phyloP scores from a whole-genome alignment of 2,113 vertebrate species.

The Hippocampus comes region DNA sequence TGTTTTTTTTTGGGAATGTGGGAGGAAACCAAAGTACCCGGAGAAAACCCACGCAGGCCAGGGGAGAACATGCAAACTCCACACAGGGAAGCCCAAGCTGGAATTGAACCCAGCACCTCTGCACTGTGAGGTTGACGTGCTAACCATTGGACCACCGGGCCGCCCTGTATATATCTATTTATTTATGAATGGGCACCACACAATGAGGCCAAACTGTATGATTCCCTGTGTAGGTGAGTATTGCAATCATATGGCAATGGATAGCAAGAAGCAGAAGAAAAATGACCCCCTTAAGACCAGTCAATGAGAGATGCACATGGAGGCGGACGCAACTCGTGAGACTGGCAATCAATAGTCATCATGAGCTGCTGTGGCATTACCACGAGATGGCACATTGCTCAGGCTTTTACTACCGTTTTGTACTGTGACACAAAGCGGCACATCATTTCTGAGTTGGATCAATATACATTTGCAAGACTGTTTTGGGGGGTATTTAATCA shows the following conservation, averaged over 20 bases:
- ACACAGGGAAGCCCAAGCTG: too few species aligned
- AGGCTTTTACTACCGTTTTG: slow-evolving; percentile 46
- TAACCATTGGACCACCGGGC: too few species aligned
- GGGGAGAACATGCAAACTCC: too few species aligned
- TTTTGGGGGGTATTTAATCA: slow-evolving; percentile 17
- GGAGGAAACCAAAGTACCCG: too few species aligned
- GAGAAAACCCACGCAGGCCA: too few species aligned
- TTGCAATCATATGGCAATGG: slow-evolving; percentile 19
- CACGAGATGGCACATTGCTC: slow-evolving; percentile 69
- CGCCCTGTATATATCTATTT: not conserved
- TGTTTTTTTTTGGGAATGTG: too few species aligned
- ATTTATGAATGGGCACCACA: too few species aligned
- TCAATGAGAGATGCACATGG: slow-evolving; percentile 65
- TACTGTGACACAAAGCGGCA: slow-evolving; percentile 47
- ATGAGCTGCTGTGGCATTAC: slow-evolving; percentile 66
- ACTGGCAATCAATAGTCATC: slow-evolving; percentile 73
- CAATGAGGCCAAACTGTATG: not conserved
- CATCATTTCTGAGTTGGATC: slow-evolving; percentile 46
- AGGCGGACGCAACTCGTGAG: slow-evolving; percentile 61
- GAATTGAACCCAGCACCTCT: too few species aligned
- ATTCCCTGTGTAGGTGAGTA: slow-evolving; percentile 1
- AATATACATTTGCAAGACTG: slow-evolving; percentile 50
- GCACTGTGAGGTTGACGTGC: too few species aligned
- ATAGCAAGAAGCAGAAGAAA: slow-evolving; percentile 36
- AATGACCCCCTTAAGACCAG: slow-evolving; percentile 58